phyloP scores from a whole-genome alignment of 1,140 invertebrate genomes.

The Steinernema khuongi region DNA sequence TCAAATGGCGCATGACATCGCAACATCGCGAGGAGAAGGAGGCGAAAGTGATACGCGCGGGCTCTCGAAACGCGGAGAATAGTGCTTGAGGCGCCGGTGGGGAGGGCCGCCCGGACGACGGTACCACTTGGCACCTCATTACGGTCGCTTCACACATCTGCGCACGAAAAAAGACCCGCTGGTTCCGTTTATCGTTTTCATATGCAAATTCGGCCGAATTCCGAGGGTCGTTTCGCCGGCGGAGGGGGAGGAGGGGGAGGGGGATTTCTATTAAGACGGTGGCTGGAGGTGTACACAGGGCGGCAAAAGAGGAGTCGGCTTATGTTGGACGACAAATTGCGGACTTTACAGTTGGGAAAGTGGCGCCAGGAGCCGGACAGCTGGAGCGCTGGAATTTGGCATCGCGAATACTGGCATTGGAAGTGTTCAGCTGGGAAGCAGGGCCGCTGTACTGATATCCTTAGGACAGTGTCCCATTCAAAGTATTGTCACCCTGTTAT shows the following conservation, averaged over 20 bases:
- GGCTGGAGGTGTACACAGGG: no score
- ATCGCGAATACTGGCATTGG: no score
- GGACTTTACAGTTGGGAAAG: no score
- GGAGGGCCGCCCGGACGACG: neutral
- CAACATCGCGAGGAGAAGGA: neutral
- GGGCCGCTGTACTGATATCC: no score
- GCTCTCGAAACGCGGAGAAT: neutral
- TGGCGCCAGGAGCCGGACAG: no score
- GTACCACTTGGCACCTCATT: conserved; percentile 16
- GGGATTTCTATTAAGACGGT: neutral
- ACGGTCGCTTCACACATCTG: conserved; percentile 14
- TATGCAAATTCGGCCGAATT: neutral
- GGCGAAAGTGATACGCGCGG: conserved; percentile 4
- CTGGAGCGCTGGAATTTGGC: no score
- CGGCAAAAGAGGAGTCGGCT: no score
- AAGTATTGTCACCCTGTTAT: no score
- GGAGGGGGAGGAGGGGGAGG: neutral
- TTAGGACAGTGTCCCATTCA: no score
- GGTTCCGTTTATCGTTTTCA: conserved; percentile 1
- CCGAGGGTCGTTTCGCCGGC: neutral
- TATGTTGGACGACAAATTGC: no score
- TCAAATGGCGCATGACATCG: conserved; percentile 1
- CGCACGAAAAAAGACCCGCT: neutral
- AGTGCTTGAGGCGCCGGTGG: neutral
- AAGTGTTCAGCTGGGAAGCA: no score